Evolutionary conservation across 2,888 invertebrate genomes (phyloP), one percentile per base, ranked within the genome.

Genomic region (Hypomecis punctinalis): DNA sequence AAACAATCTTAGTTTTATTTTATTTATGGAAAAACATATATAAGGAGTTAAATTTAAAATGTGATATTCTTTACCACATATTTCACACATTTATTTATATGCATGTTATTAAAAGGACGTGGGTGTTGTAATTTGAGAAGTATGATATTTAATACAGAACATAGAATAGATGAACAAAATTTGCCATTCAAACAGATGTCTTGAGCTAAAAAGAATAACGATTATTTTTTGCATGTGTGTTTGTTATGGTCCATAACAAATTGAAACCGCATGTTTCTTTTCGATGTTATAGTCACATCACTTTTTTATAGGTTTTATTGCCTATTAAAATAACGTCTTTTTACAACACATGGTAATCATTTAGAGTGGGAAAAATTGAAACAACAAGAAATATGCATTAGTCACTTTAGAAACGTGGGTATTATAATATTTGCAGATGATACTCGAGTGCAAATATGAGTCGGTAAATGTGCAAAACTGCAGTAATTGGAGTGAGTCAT

Each of bases 311-410:
- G 57, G 70, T 68, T 71, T 69, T 70, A 83, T 83, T 84, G 77
- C 78, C 75, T 79, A 78, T 78, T 81, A 80, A 76, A 76, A 76
- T 72, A 69, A 75, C 68, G 73, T 68, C 63, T 69, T 76, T 76
- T 76, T 72, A 71, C 75, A 77, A 76, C 88, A 87, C 80, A 82
- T 88, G 88, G 81, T 75, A 76, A 79, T 81, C 72, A 77, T 86
- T 65, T 81, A 80, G 66, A 76, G 67, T 72, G 76, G 76, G 70
- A 79, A 80, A 81, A 79, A 75, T 71, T 47, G 39, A 45, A 37
- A 71, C 72, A 78, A 80, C 79, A 80, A 70, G 75, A 76, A 78
- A 73, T 70, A 70, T 72, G 70, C 77, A 79, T 82, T 79, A 81
- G 72, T 66, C 63, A 64, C 47, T 59, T 56, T 40, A 62, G 2